Evolutionary conservation across 2,888 invertebrate genomes (phyloP), one percentile per base, ranked within the genome.

Genomic region (Nomada hirtipes): DNA sequence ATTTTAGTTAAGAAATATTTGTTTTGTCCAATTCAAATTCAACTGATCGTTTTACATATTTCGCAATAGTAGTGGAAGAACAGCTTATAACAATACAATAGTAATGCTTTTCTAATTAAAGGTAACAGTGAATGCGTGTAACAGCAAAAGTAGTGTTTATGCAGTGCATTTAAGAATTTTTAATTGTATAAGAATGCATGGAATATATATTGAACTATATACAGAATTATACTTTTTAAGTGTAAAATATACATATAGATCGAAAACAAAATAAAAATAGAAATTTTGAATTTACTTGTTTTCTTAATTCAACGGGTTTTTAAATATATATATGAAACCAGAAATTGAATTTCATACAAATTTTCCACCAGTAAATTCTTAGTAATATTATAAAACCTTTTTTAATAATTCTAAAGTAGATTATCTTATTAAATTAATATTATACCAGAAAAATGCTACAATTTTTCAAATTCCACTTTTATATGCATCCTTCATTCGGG

Each of bases 401-500:
- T 36, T n/a, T 9, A 52, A 67, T 13, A 26, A 42, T 53, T 36
- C 13, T 68, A 57, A 42, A 2, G 13, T 11, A 50, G 18, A 52
- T 23, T 53, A 53, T 42, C 55, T 42, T 44, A 13, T 11, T 20
- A 23, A 64, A 70, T 47, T 26, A 59, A 59, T n/a, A 69, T 26
- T 26, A 13, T 55, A 53, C 55, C 15, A 67, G 2, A n/a, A 61
- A 36, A 23, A 29, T 42, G n/a, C 42, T 36, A 61, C 36, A n/a
- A 23, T n/a, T 44, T 70, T n/a, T 29, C 47, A 29, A 15, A 52
- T 13, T 52, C 7, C 2, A 36, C 10, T 26, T 57, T 20, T 55
- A 55, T n/a, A 55, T 50, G 20, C 20, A 60, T 42, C 50, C 11
- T 60, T 20, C 36, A 29, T 71, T 57, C 55, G 64, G 72, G 36